Evolutionary conservation across 2,888 invertebrate genomes (phyloP), one percentile per base, ranked within the genome.

Genomic region (Cylloceria caligata): DNA sequence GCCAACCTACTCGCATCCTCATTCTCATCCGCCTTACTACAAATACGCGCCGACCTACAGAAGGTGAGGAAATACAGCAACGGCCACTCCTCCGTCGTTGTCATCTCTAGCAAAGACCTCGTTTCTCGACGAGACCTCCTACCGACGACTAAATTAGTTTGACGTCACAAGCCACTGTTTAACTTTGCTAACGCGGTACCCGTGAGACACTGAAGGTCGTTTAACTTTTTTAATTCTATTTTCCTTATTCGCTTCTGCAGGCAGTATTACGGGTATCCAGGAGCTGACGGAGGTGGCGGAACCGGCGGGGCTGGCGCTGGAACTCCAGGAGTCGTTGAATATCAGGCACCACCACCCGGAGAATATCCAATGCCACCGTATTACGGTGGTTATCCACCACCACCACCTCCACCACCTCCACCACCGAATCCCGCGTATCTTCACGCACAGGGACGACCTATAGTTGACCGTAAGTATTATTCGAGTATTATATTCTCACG

Each of bases 311-410:
- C 91, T 90, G 91, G 94, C 90, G 87, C 93, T 89, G 88, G 91
- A 88, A 81, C 93, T 80, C 92, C 92, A 77, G 94, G 94, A 74
- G 89, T 92, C 49, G 91, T 92, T 62, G 91, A 93, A 80, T 94
- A 93, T 84, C 94, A 93, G 73, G 92, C 93, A 62, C 93, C 93
- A 55, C 93, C 93, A 73, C 93, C 92, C 55, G 92, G 92, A 36
- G 93, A 91, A 84, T 94, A 94, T 88, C 94, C 95, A 13, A 93
- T 95, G 81, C 93, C 94, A 84, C 94, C 94, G 30, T 95, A 95
- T 88, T 95, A 95, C 81, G 89, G 90, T 24, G 92, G 88, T 39
- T 93, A 92, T 85, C 92, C 92, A 68, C 90, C 92, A 3, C 92
- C 91, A n/a, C 93, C 93, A n/a, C 91, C 92, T n/a, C 93, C 92